Evolutionary conservation across 2,797 vertebrate species (phyloP).

Genomic region (Neosalanx taihuensis): DNA sequence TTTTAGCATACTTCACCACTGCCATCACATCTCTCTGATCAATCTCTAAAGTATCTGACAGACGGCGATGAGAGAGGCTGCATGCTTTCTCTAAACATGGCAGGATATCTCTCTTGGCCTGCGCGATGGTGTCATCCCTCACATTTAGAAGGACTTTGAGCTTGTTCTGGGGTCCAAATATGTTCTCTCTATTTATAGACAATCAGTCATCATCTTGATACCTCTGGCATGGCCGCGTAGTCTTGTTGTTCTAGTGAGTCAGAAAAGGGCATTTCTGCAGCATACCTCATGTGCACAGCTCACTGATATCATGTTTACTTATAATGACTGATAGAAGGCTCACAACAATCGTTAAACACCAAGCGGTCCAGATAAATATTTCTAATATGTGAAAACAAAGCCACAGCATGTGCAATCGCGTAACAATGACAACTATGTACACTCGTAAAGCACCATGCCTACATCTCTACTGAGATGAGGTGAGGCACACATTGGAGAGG

Average conservation of each 20-base stretch:
- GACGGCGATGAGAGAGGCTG: not conserved
- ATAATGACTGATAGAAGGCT: not conserved
- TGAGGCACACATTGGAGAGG: not conserved
- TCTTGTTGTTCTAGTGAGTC: not conserved
- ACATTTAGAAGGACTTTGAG: not conserved
- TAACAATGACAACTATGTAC: not conserved
- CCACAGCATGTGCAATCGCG: not conserved
- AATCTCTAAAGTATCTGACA: not conserved
- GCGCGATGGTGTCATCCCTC: not conserved
- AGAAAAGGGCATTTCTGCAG: not conserved
- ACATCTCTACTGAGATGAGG: too few relatives aligned
- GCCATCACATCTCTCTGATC: not conserved
- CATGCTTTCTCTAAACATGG: not conserved
- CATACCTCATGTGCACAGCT: not conserved
- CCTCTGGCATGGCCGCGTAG: too few relatives aligned
- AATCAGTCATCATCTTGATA: slow-evolving; percentile 3
- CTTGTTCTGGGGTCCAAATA: not conserved
- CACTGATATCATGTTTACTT: not conserved
- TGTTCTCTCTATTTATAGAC: not conserved
- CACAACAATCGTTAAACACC: slow-evolving; percentile 5
- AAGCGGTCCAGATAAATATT: not conserved
- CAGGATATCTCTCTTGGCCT: not conserved
- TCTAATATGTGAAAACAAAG: not conserved
- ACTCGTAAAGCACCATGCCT: not conserved
- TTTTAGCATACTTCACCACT: not conserved